Evolutionary conservation across 2,888 invertebrate species (phyloP).

Genomic region (Caenorhabditis virilis): DNA sequence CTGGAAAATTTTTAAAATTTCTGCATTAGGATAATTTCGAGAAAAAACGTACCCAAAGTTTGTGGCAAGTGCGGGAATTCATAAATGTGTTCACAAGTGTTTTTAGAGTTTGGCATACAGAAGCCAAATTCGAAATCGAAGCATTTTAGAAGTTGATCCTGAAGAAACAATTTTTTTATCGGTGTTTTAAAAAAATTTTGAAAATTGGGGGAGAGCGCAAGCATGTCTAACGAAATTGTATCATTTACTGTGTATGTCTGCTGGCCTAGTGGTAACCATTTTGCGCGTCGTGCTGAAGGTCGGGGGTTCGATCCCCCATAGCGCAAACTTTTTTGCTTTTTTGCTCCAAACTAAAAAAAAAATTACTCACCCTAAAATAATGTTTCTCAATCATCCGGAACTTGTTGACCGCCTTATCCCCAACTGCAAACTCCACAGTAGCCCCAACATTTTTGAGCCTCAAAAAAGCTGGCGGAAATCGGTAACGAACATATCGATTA

Average conservation of each 20-base stretch:
- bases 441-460: slow-evolving; percentile 90
- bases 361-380: slow-evolving; percentile 75
- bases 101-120: slow-evolving; percentile 94
- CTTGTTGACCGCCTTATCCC: slow-evolving; percentile 85
- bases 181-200: too few species aligned
- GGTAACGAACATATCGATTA: slow-evolving; percentile 95
- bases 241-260: too few species aligned
- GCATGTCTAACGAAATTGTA: background rate
- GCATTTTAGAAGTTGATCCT: slow-evolving; percentile 88
- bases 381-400: slow-evolving; percentile 98
- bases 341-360: background rate
- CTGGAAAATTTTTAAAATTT: slow-evolving; percentile 72
- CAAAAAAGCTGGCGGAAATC: slow-evolving; percentile 96
- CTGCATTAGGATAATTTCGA: too few species aligned
- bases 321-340: too few species aligned
- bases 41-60: slow-evolving; percentile 53
- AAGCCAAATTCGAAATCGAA: slow-evolving; percentile 99
- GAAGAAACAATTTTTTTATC: slow-evolving; percentile 71
- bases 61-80: slow-evolving; percentile 89
- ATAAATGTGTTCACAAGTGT: slow-evolving; percentile 98
- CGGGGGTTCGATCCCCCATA: too few species aligned
- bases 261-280: too few species aligned
- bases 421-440: slow-evolving; percentile 97
- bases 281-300: too few species aligned
- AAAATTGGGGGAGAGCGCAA: too few species aligned